Conservation (phyloP, 2,888 invertebrate genomes). For the Tipula unca region DNA sequence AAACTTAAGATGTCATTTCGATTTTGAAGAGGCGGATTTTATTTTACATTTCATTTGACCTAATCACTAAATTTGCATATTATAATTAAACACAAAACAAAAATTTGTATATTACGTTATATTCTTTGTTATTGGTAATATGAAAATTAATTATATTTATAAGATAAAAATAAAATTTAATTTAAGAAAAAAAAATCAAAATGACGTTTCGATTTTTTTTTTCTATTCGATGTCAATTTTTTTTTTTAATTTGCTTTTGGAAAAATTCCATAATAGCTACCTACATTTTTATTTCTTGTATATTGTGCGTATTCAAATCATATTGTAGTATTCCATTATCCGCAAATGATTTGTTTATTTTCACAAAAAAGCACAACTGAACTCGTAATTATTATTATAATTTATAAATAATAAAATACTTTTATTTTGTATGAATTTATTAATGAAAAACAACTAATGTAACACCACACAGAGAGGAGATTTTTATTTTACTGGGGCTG, state of each 20-base stretch:
- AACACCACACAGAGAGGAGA: neutral
- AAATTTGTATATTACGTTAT: neutral
- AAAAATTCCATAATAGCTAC: neutral
- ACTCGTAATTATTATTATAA: neutral
- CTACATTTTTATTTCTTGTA: neutral
- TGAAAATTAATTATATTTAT: neutral
- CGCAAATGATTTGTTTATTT: neutral
- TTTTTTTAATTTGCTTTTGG: neutral
- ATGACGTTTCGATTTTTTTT: slow-evolving; percentile 1
- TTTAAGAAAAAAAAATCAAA: neutral
- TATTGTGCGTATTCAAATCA: neutral
- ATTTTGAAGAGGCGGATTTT: neutral
- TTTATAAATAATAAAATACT: neutral
- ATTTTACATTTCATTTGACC: neutral
- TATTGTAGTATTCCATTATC: neutral
- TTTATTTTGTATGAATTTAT: neutral
- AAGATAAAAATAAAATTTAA: neutral
- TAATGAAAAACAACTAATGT: neutral
- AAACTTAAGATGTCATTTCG: neutral
- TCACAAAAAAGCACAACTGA: neutral
- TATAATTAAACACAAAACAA: neutral
- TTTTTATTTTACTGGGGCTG: slow-evolving; percentile 14
- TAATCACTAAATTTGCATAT: neutral
- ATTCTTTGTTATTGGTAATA: neutral
- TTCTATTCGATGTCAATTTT: neutral